phyloP scores from a whole-genome alignment of 2,888 invertebrate species.

The Isoperla grammatica region DNA sequence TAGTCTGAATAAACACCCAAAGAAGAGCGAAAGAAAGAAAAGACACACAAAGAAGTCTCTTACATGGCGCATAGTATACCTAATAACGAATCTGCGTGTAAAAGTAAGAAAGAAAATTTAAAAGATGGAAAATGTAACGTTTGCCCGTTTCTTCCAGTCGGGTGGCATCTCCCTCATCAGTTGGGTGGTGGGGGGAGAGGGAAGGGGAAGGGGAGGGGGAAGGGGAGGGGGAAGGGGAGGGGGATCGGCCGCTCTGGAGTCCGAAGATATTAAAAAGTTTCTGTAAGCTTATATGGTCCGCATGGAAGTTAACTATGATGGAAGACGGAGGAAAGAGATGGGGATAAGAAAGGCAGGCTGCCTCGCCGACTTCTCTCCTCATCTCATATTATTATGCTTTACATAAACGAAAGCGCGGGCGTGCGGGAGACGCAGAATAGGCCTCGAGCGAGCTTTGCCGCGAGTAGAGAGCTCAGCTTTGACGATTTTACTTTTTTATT shows the following conservation, averaged over 20 bases:
- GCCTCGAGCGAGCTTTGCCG: too few species aligned
- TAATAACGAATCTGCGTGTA: too few species aligned
- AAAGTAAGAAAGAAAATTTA: constrained; percentile 2
- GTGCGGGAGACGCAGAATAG: neutral
- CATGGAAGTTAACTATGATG: constrained; percentile 14
- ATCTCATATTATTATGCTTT: neutral
- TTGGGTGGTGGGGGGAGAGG: neutral
- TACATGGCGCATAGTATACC: too few species aligned
- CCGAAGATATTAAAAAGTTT: constrained; percentile 17
- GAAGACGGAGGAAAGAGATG: constrained; percentile 5
- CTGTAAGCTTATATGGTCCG: constrained; percentile 9
- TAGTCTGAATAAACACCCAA: too few species aligned
- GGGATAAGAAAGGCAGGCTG: neutral
- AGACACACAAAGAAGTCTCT: too few species aligned
- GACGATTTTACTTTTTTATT: too few species aligned
- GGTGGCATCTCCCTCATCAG: constrained; percentile 29
- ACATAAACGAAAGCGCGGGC: neutral
- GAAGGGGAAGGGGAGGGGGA: constrained; percentile 5
- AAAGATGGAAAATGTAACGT: constrained; percentile 24
- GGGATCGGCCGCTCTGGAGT: constrained; percentile 13
- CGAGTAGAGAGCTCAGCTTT: too few species aligned
- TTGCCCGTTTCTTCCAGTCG: constrained; percentile 31
- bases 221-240: constrained; percentile 40
- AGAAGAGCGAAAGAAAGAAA: too few species aligned
- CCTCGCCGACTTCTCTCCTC: neutral